phyloP scores from a whole-genome alignment of 2,113 vertebrate species.

The Meriones unguiculatus region DNA sequence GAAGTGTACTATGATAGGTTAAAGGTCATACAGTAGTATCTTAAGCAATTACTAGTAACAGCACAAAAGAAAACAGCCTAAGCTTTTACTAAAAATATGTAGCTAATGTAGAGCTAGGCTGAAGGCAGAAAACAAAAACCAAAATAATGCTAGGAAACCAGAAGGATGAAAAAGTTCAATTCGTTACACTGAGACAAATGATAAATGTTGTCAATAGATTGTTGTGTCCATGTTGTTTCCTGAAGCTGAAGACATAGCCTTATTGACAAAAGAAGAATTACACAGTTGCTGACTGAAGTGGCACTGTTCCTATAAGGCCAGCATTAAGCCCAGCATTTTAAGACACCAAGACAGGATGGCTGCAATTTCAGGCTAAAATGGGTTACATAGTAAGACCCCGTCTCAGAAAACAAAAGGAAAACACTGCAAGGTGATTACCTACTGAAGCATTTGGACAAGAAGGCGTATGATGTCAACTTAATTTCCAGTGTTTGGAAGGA shows the following conservation, averaged over 20 bases:
- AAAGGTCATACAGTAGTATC: neutral
- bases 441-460: neutral
- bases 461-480: neutral
- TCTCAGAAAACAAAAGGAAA: neutral
- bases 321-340: neutral
- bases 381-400: neutral
- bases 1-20: neutral
- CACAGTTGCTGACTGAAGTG: neutral
- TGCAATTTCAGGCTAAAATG: neutral
- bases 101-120: neutral
- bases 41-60: conserved; percentile 15
- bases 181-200: neutral
- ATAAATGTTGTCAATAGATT: neutral
- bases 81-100: neutral
- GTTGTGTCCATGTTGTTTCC: neutral
- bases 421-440: neutral
- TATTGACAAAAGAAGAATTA: neutral
- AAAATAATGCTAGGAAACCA: neutral
- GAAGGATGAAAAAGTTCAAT: neutral
- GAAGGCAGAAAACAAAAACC: neutral
- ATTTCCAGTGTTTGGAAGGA: neutral
- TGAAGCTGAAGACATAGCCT: neutral
- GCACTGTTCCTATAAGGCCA: neutral
- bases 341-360: neutral
- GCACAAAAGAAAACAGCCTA: neutral